These are phyloP conservation scores for Melospiza melodia DNA, from an alignment of 2,113 vertebrate genomes.

Conservation along the genomic window DNA sequence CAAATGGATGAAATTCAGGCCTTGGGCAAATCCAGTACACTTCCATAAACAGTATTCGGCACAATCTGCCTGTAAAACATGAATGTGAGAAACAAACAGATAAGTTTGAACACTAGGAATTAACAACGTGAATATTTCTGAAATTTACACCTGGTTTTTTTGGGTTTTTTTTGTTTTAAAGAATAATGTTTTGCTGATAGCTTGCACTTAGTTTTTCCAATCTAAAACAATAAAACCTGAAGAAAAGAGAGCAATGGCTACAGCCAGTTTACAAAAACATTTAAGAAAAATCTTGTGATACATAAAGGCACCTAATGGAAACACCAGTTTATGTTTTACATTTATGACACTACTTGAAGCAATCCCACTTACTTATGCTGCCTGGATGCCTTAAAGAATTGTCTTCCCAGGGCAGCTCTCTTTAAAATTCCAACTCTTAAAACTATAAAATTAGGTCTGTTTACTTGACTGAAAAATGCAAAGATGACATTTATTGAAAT, in stretches of 20 bases:
- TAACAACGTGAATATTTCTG: neutral
- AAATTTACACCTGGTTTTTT: neutral
- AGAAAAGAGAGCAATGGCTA: neutral
- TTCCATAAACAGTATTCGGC: neutral
- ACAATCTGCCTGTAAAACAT: neutral
- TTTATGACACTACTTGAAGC: neutral
- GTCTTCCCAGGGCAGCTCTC: neutral
- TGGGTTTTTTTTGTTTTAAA: neutral
- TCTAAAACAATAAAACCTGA: neutral
- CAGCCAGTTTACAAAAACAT: neutral
- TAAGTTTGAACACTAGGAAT: neutral
- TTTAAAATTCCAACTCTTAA: neutral
- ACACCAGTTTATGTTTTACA: neutral
- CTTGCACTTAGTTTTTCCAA: neutral
- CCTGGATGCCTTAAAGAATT: neutral
- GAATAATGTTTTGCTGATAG: neutral
- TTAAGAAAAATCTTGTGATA: neutral
- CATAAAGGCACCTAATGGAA: neutral
- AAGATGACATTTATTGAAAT: neutral
- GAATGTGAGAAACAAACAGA: neutral
- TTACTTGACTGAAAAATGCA: neutral
- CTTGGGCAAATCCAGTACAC: neutral
- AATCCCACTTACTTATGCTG: neutral
- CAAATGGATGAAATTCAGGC: neutral
- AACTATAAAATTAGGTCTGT: neutral